Evolutionary conservation across 2,113 vertebrate species (phyloP).

Genomic region (Donacobius atricapilla): DNA sequence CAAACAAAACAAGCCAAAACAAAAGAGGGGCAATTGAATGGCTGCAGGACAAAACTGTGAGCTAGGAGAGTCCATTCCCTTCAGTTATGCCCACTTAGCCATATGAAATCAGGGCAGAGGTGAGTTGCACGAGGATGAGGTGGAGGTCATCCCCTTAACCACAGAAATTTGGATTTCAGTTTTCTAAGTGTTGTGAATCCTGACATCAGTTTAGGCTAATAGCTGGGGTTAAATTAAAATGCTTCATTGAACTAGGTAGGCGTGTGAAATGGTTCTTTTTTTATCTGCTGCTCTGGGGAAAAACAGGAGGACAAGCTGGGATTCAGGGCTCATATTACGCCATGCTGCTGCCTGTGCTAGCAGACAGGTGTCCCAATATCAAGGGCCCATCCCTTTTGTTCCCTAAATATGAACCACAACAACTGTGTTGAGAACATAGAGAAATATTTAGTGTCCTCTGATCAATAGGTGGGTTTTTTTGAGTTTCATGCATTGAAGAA

Average conservation of each 20-base stretch:
- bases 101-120: background rate
- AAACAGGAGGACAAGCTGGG: background rate
- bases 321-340: background rate
- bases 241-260: background rate
- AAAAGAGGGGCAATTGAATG: background rate
- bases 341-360: background rate
- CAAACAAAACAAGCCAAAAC: conserved; percentile 20
- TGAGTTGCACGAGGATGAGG: background rate
- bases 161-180: background rate
- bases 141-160: background rate
- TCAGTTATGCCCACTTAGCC: background rate
- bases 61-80: background rate
- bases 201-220: background rate
- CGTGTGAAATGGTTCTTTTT: background rate
- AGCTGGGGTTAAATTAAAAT: background rate
- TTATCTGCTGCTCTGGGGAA: background rate
- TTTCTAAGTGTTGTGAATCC: background rate
- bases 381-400: background rate
- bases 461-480: fast-evolving
- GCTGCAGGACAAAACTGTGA: background rate
- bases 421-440: fast-evolving
- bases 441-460: background rate
- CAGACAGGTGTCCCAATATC: background rate
- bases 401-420: background rate
- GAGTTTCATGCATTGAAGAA: background rate